A percentile compares a stretch with the other conserved stretches of the same genome.
phyloP scores from a whole-genome alignment of 2,113 vertebrate genomes.

The Heloderma charlesbogerti region DNA sequence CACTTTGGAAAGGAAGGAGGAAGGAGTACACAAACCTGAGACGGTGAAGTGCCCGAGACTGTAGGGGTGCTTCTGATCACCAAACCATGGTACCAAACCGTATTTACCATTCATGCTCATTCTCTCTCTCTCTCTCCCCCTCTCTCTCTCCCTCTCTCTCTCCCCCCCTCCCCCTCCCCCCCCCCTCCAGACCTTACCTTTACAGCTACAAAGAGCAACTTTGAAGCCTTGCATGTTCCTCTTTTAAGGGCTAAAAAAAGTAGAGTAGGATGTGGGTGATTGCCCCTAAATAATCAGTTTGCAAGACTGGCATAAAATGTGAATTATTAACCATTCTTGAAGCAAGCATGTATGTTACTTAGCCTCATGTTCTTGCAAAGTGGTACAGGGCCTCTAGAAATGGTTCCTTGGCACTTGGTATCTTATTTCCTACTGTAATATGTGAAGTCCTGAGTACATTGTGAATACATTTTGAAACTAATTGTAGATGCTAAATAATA shows the following conservation, averaged over 20 bases:
- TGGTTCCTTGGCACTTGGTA: background rate
- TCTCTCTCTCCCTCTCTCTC: too few species aligned
- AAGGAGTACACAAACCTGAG: background rate
- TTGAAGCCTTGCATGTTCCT: background rate
- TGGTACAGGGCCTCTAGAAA: background rate
- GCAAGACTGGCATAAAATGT: background rate
- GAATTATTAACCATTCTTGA: background rate
- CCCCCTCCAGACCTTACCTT: background rate
- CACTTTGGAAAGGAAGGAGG: background rate
- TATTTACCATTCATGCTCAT: background rate
- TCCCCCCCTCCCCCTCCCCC: too few species aligned
- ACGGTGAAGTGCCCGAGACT: background rate
- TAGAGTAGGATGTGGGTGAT: background rate
- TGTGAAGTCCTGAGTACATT: background rate
- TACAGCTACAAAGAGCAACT: too few species aligned
- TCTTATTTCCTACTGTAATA: background rate
- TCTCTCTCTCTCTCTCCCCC: too few species aligned
- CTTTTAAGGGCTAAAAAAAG: background rate
- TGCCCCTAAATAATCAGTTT: background rate
- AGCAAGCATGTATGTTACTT: background rate
- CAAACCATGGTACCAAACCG: background rate
- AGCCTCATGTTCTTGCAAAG: background rate
- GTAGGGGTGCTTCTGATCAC: background rate
- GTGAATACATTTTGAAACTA: slow-evolving; percentile 33
- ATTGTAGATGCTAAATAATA: background rate